Base-by-base conservation (phyloP, 2,888 invertebrate genomes). In the Ecdyonurus torrentis region DNA sequence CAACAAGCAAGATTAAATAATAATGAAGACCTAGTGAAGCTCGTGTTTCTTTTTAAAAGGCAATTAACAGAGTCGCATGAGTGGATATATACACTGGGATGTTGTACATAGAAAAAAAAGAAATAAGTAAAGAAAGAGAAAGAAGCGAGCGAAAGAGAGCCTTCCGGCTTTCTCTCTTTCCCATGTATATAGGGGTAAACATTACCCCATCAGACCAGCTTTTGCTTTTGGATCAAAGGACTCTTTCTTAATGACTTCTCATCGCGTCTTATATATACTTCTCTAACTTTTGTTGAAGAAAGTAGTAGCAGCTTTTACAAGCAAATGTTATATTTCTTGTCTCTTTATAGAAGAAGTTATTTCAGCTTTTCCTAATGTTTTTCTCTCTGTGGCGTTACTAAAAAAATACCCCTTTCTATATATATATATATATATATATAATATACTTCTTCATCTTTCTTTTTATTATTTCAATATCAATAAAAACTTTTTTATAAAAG, bases 201-300 rank as follows among this genome's bases (percentile, higher is more conserved):
- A 37, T 37, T 37, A 5, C 37, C 5, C 7, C 37, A 37, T 5
- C 37, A 37, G 37, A 15, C 37, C 37, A 37, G 37, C 37, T 37
- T 10, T 37, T 10, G 37, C 37, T 15, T 5, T 37, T 15, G 37
- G 55, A 55, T 55, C 55, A 55, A 55, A 55, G 55, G 22, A 55
- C n/a, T 22, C 19, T 55, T n/a, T 55, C 22, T 55, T 55, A 55
- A 55, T 55, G 55, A 55, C 55, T 55, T 55, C 55, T 55, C 55
- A 55, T 55, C 55, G 5, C 37, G 37, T 55, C 22, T 55, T 55
- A 55, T 55, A n/a, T n/a, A 55, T 55, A 55, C 55, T 55, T 55
- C 55, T 55, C 50, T 50, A 18, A 50, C 50, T 50, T 50, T 50
- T 18, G 18, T 50, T 10, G n/a, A 55, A 20, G 55, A 55, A 55